A percentile compares a stretch with the other conserved stretches of the same genome.
Conservation (phyloP, 2,888 invertebrate genomes). For the Nephrotoma guestfalica region DNA sequence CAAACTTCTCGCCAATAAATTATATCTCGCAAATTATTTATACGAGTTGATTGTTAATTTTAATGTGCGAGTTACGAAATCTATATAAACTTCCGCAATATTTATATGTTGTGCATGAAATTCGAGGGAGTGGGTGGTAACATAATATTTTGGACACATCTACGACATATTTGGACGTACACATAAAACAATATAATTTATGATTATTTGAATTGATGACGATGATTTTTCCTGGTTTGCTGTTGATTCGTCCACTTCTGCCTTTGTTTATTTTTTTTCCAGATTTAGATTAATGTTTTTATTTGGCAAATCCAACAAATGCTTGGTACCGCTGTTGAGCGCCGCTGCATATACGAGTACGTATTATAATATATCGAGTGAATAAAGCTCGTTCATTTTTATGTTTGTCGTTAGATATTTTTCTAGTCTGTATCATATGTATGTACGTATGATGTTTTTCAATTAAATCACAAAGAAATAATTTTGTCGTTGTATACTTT, state of each 20-base stretch:
- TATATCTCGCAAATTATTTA: not conserved
- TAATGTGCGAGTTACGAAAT: not conserved
- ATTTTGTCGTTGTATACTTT: not conserved
- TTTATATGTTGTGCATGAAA: not conserved
- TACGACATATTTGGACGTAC: not conserved
- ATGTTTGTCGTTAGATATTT: not conserved
- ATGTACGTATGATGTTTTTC: not conserved
- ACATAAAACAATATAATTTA: not conserved
- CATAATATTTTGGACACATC: not conserved
- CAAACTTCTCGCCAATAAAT: not conserved
- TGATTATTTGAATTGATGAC: not conserved
- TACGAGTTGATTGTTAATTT: not conserved
- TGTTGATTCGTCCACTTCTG: not conserved
- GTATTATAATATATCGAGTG: not conserved
- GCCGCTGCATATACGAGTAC: not conserved
- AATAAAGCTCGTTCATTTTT: not conserved
- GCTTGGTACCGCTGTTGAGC: not conserved
- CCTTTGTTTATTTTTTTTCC: not conserved
- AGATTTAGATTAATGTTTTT: not conserved
- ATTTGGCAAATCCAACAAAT: not conserved
- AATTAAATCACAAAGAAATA: not conserved
- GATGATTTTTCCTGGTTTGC: not conserved
- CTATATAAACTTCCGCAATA: too few species aligned
- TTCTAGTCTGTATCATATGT: not conserved
- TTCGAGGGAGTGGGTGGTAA: not conserved